Base-by-base conservation (phyloP, 2,113 vertebrate species). In the Spermophilus dauricus region DNA sequence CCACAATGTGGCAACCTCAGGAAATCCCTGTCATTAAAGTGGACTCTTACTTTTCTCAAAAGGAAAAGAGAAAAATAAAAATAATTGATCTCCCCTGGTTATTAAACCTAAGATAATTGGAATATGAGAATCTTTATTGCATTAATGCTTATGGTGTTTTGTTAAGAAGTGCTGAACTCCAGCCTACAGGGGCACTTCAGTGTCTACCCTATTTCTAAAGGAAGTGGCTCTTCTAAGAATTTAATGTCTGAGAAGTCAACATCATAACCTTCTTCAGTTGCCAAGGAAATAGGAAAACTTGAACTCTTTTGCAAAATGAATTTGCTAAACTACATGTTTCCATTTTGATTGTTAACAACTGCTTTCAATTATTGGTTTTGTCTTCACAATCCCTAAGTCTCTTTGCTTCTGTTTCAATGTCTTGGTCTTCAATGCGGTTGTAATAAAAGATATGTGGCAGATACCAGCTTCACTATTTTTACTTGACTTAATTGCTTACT, bases 261-360 rank as follows among this genome's bases (percentile, higher is more conserved):
- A 76, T 67, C 45, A 58, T 32, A 82, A 37, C n/a, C 42, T 53
- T 70, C 42, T n/a, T 42, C 39, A 76, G 73, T 76, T 94, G 73
- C 78, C 61, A 95, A 95, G 77, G 17, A 88, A 97, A 81, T 10
- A 58, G 82, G 42, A 81, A 95, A 91, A 86, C 18, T 89, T 76
- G 63, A 91, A 58, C 53, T 75, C 28, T 86, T 76, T 67, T 67
- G 80, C 58, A 89, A 94, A 97, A 61, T 51, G 51, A 81, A 94
- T 89, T 89, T 97, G 69, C 42, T 81, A 67, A 67, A 2, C 65
- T 56, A 26, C 81, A 24, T 13, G 0, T 76, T 95, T 96, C 61
- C 51, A 37, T 83, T 94, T 69, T 72, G 80, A 61, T 81, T 53
- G 4, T 63, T 88, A 90, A 34, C 32, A 81, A 70, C 20, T 56